phyloP scores from a whole-genome alignment of 30 jellyfish, hydroid and myxozoan species.

The Catostylus mosaicus region DNA sequence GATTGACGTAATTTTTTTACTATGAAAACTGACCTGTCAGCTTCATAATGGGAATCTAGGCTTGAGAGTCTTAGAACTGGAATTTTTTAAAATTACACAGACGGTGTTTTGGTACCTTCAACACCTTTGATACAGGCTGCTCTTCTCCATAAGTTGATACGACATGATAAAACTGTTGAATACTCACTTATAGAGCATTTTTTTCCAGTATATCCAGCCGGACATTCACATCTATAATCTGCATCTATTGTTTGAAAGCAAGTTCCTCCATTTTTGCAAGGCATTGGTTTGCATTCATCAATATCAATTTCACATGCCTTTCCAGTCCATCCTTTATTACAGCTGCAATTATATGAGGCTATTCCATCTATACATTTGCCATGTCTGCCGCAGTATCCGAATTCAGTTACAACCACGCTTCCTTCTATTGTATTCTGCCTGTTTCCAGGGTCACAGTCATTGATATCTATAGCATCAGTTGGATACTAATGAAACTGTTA shows the following conservation, averaged over 20 bases:
- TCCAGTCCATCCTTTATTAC: slow-evolving; percentile 84
- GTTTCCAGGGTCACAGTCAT: slow-evolving; percentile 89
- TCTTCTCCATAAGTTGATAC: no score
- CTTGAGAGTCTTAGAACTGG: no score
- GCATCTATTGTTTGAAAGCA: slow-evolving; percentile 55
- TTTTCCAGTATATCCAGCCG: slow-evolving; percentile 74
- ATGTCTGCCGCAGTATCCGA: slow-evolving; percentile 82
- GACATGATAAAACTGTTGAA: no score
- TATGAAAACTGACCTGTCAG: no score
- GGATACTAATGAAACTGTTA: no score
- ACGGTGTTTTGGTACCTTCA: no score
- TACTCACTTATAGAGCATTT: slow-evolving; percentile 69
- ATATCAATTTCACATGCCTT: slow-evolving; percentile 59
- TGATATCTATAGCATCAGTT: slow-evolving; percentile 75
- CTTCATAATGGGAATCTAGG: no score
- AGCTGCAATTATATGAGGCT: slow-evolving; percentile 66
- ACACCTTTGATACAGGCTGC: no score
- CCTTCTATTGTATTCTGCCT: slow-evolving; percentile 56
- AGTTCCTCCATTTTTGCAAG: slow-evolving; percentile 54
- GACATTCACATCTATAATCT: slow-evolving; percentile 63
- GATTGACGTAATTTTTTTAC: no score
- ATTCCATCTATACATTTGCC: slow-evolving; percentile 89
- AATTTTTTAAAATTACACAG: no score
- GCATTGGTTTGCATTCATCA: slow-evolving; percentile 39
- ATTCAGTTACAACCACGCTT: slow-evolving; percentile 50